phyloP scores from a whole-genome alignment of 1,140 invertebrate genomes.

The Heliothis subflexa region DNA sequence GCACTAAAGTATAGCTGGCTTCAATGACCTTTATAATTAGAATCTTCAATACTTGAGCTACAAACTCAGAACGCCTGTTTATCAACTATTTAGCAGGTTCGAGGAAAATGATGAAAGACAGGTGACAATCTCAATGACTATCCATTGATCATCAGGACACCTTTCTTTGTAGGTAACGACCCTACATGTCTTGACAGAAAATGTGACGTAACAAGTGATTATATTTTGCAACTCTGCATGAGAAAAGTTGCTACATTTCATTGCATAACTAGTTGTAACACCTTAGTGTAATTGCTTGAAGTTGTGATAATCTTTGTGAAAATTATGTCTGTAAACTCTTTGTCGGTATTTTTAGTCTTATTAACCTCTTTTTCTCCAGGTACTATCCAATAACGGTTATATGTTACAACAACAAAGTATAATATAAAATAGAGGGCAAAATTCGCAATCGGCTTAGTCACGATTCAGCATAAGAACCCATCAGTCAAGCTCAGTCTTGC shows the following conservation, averaged over 20 bases:
- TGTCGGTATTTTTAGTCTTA: neutral
- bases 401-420: conserved; percentile 27
- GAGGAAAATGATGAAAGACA: too few relatives aligned
- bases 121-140: too few relatives aligned
- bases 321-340: neutral
- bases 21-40: conserved; percentile 2
- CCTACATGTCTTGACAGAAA: neutral
- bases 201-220: conserved; percentile 1
- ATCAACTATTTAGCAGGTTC: neutral
- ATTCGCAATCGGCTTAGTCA: conserved; percentile 33
- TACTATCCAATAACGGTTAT: neutral
- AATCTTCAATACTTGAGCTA: neutral
- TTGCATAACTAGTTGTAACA: conserved; percentile 29
- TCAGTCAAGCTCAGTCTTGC: conserved; percentile 17
- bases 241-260: neutral
- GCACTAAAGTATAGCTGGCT: neutral
- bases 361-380: neutral
- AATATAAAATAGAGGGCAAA: conserved; percentile 27
- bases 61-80: neutral
- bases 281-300: neutral
- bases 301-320: neutral
- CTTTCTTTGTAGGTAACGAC: too few relatives aligned
- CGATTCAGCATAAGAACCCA: neutral
- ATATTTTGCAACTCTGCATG: conserved; percentile 11
- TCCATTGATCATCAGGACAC: too few relatives aligned